Evolutionary conservation across 2,888 invertebrate species (phyloP).

Genomic region (Brachypalpus laphriformis): DNA sequence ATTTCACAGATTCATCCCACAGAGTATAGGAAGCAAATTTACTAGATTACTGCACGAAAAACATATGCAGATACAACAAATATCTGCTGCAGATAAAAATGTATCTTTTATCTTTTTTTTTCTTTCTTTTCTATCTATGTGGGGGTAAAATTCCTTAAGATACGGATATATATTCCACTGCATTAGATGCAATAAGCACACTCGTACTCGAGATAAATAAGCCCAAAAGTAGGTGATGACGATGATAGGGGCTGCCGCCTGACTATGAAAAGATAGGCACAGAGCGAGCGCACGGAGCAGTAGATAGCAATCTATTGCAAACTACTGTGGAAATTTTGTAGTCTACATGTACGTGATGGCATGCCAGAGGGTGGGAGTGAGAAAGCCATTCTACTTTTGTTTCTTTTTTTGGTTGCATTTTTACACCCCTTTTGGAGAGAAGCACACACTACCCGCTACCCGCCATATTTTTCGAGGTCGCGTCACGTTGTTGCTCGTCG

Average conservation of each 20-base stretch:
- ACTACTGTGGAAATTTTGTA: conserved; percentile 48
- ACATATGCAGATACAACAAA: conserved; percentile 44
- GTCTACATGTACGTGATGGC: conserved; percentile 55
- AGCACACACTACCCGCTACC: conserved; percentile 7
- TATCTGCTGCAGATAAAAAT: conserved; percentile 58
- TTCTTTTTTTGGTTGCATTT: conserved; percentile 53
- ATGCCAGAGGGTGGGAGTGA: background rate
- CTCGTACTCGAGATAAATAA: conserved; percentile 67
- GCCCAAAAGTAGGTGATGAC: conserved; percentile 73
- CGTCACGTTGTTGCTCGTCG: conserved; percentile 22
- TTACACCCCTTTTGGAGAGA: conserved; percentile 70
- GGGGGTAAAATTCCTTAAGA: conserved; percentile 51
- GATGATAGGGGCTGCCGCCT: conserved; percentile 33
- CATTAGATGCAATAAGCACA: conserved; percentile 67
- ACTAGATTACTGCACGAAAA: conserved; percentile 64
- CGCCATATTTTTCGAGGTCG: conserved; percentile 53
- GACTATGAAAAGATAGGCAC: background rate
- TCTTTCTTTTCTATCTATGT: conserved; percentile 44
- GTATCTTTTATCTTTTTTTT: conserved; percentile 57
- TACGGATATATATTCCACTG: conserved; percentile 47
- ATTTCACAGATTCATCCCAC: conserved; percentile 57
- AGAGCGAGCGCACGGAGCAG: background rate
- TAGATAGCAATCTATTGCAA: conserved; percentile 57
- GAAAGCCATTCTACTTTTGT: conserved; percentile 5
- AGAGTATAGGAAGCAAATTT: conserved; percentile 68